Evolutionary conservation across 2,888 invertebrate genomes (phyloP), one percentile per base, ranked within the genome.

Genomic region (Agrotis puta): DNA sequence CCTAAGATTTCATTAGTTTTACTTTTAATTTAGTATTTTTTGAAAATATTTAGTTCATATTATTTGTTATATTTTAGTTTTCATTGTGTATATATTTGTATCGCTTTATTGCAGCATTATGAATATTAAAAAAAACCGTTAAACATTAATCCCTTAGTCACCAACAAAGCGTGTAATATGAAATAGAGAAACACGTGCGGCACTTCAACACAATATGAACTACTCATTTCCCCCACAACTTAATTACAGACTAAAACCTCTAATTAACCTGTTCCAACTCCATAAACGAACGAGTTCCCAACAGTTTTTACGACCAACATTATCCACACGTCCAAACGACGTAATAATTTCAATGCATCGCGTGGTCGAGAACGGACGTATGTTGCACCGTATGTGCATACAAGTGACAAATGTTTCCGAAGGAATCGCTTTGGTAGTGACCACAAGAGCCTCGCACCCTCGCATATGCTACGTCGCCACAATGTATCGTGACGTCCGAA

Each of bases 351-450:
- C 66, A 65, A 77, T 74, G 53, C 57, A 63, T 54, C 58, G 24
- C 64, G 62, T 62, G 61, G 64, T 51, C 45, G 20, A 43, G 51
- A 24, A 24, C 53, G 50, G 66, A 79, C 74, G 66, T 59, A 54
- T 13, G 22, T 39, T 50, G 62, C 65, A 63, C 74, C 74, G 66
- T 65, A 58, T 65, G 79, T 53, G 65, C 66, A 77, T 63, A 66
- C 74, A 47, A 63, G 77, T 79, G 77, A 77, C 75, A 79, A 74
- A 77, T 77, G 80, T 63, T 77, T 63, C 77, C 80, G 50, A 66
- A 79, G 80, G 59, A 79, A 79, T 74, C 66, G 77, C 74, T 77
- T 79, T 74, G 75, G 63, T 39, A 47, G 80, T 79, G 74, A 77
- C 80, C 77, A 51, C 77, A 59, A 59, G 64, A 74, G 67, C 59